Percentiles rank a stretch among this genome's conserved stretches.
Evolutionary conservation across 2,113 vertebrate genomes (phyloP).

Genomic region (Notothenia rossii): DNA sequence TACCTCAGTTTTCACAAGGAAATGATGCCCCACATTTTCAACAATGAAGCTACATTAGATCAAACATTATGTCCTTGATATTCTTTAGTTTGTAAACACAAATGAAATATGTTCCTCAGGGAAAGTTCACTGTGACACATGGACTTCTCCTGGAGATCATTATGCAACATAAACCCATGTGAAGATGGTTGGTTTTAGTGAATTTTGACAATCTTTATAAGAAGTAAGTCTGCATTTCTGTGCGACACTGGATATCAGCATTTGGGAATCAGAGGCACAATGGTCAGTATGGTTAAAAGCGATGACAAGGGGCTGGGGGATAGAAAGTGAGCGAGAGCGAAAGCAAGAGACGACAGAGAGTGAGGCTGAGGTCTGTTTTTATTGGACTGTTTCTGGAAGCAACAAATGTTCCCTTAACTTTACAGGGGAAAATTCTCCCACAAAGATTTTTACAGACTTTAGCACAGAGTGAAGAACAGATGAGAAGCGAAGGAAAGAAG

Average conservation of each 20-base stretch:
- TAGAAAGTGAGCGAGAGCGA: conserved; percentile 19
- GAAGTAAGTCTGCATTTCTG: conserved; percentile 1
- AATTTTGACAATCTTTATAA: conserved; percentile 2
- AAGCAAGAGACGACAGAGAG: conserved; percentile 47
- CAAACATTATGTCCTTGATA: no score
- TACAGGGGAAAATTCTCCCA: conserved; percentile 61
- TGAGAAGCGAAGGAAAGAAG: background rate
- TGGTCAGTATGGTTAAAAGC: conserved; percentile 27
- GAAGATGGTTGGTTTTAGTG: background rate
- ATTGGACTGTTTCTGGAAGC: conserved; percentile 73
- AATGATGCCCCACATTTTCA: background rate
- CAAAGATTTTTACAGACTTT: conserved; percentile 60
- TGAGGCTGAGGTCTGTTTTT: conserved; percentile 69
- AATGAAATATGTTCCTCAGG: background rate
- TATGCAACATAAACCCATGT: background rate
- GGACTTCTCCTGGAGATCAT: background rate
- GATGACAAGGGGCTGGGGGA: conserved; percentile 37
- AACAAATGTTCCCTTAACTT: conserved; percentile 73
- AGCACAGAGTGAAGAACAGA: background rate
- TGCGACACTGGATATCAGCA: conserved; percentile 1
- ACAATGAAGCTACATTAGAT: no score
- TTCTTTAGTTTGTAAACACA: background rate
- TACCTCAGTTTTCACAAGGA: background rate
- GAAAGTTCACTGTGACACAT: background rate
- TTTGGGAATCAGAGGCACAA: conserved; percentile 21